Conservation (phyloP, 2,797 vertebrate genomes). For the Lepilemur septentrionalis region DNA sequence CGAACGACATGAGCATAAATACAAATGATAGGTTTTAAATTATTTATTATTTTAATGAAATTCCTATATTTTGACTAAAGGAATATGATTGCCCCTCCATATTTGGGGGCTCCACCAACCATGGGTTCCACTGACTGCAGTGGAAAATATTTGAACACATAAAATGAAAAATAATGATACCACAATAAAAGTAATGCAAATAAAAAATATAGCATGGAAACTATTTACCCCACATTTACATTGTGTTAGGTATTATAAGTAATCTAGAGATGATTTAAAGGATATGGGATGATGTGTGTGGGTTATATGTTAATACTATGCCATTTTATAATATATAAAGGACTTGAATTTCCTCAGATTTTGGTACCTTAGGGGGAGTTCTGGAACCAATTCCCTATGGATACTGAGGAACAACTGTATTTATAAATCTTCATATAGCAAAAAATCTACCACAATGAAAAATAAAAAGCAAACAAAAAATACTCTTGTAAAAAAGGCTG, state of each 20-base stretch:
- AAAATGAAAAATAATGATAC: neutral
- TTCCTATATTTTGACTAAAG: slow-evolving; percentile 1
- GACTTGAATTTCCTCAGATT: neutral
- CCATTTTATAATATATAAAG: neutral
- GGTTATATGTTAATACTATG: neutral
- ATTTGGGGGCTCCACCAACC: neutral
- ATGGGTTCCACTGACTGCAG: neutral
- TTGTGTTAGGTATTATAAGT: neutral
- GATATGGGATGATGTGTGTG: neutral
- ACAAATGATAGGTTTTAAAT: neutral
- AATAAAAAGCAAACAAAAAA: neutral
- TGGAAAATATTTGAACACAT: neutral
- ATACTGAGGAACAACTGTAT: neutral
- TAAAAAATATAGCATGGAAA: neutral
- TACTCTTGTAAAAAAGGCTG: neutral
- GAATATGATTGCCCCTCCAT: neutral
- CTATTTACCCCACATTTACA: neutral
- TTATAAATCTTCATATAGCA: slow-evolving; percentile 26
- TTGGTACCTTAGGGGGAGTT: no score
- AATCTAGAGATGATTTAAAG: neutral
- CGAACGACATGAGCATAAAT: neutral
- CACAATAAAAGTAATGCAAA: neutral
- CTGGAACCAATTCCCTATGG: neutral
- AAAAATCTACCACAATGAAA: neutral
- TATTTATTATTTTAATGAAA: neutral